Base-by-base conservation (phyloP, 2,113 vertebrate species). In the Marmota monax region DNA sequence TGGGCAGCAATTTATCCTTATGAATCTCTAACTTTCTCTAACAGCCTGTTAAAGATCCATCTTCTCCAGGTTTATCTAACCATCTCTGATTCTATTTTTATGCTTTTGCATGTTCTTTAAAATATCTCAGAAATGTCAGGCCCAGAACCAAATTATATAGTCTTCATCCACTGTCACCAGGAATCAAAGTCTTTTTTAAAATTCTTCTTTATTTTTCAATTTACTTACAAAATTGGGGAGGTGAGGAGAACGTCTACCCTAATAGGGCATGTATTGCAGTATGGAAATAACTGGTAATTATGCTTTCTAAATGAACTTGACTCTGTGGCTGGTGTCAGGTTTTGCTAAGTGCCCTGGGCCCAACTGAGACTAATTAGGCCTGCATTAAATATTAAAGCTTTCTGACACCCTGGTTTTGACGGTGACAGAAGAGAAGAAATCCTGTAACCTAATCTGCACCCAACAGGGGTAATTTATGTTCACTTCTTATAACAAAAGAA, bases 331-430 rank as follows among this genome's bases (percentile, higher is more conserved):
- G 98, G 98, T 98, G 98, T 99, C 98, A 99, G 98, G 97, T 98
- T 99, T 98, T 98, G 96, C 98, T 99, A 99, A 98, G 98, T 99
- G 98, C 98, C 98, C 98, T 98, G 97, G 98, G 98, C 98, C 94
- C 98, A 98, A 96, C 92, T 94, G 98, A 98, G 98, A 99, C 98
- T 99, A 99, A 99, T 99, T 99, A 99, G 98, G 98, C 98, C 97
- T 98, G 97, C 98, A 99, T 99, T 99, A 99, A 99, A 99, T 99
- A 99, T 99, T 99, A 99, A 99, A 99, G 98, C 95, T 98, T 93
- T 98, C 97, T 99, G 99, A 99, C 98, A 99, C 96, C 86, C 96
- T 98, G 96, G 97, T 98, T 98, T 98, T 98, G 98, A 98, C 0
- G 3, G 97, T 98, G 98, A 99, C 98, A 98, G 98, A 99, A 98